phyloP scores from a whole-genome alignment of 2,888 invertebrate genomes.

The Lasioglossum leucozonium region DNA sequence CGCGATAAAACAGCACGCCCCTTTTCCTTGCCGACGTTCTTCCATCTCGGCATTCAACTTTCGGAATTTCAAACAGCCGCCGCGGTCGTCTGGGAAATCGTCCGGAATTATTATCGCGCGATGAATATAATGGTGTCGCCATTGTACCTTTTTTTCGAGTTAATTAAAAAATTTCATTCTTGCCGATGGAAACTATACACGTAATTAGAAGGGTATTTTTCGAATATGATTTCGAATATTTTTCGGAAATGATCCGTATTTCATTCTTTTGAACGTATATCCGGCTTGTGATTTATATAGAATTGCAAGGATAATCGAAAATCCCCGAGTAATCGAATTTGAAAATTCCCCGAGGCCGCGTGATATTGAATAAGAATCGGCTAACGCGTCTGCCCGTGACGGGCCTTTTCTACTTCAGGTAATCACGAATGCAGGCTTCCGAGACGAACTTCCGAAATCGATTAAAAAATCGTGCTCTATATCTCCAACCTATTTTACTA shows the following conservation, averaged over 20 bases:
- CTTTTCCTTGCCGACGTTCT: conserved; percentile 36
- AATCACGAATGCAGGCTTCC: neutral
- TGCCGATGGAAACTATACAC: neutral
- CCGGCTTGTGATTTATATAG: neutral
- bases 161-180: conserved; percentile 7
- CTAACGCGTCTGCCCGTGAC: neutral
- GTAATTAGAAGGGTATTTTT: no score
- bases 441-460: neutral
- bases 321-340: neutral
- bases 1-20: conserved; percentile 53
- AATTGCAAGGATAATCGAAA: neutral
- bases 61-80: conserved; percentile 45
- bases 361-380: neutral
- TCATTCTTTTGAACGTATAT: neutral
- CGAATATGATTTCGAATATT: no score
- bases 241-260: neutral
- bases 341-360: neutral
- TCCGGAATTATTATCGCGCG: conserved; percentile 32
- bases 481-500: neutral
- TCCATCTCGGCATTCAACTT: conserved; percentile 62
- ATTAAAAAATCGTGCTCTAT: neutral
- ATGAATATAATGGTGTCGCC: neutral
- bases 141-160: conserved; percentile 1
- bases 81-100: conserved; percentile 53
- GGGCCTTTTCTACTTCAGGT: neutral